phyloP scores from a whole-genome alignment of 2,888 invertebrate species.

The Orthosia gothica region DNA sequence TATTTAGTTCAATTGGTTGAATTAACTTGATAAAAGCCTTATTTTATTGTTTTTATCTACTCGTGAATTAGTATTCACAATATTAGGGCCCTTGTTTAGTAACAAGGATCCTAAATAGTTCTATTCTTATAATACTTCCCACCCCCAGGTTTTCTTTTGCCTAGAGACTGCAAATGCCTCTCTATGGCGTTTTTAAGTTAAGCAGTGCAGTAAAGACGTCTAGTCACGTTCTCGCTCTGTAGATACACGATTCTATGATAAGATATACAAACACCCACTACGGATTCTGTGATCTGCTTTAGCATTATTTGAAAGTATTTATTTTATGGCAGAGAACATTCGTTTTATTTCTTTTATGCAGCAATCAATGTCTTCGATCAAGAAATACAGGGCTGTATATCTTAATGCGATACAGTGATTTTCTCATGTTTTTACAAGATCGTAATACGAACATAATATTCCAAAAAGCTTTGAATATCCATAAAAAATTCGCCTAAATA shows the following conservation, averaged over 20 bases:
- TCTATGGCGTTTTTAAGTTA: conserved; percentile 39
- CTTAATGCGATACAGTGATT: neutral
- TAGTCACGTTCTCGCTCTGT: conserved; percentile 52
- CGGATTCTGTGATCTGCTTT: conserved; percentile 29
- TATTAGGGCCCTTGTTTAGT: too few species aligned
- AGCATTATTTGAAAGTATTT: conserved; percentile 34
- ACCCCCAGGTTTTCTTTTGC: conserved; percentile 1
- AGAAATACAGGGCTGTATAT: neutral
- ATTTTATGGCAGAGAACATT: conserved; percentile 25
- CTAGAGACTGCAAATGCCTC: conserved; percentile 21
- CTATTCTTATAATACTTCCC: conserved; percentile 1
- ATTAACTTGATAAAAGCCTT: neutral
- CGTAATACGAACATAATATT: neutral
- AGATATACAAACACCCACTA: conserved; percentile 48
- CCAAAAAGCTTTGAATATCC: neutral
- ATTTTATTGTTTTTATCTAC: conserved; percentile 8
- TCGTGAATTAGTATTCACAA: too few species aligned
- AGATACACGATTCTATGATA: conserved; percentile 56
- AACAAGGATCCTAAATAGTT: conserved; percentile 19
- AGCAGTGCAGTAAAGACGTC: conserved; percentile 40
- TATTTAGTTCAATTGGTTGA: conserved; percentile 11
- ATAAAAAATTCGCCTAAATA: conserved; percentile 45
- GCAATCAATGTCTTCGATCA: conserved; percentile 13
- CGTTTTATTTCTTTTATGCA: conserved; percentile 21
- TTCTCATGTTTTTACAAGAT: neutral